phyloP scores from a whole-genome alignment of 92 coral and sea anemone species.

The Palythoa grandiflora region DNA sequence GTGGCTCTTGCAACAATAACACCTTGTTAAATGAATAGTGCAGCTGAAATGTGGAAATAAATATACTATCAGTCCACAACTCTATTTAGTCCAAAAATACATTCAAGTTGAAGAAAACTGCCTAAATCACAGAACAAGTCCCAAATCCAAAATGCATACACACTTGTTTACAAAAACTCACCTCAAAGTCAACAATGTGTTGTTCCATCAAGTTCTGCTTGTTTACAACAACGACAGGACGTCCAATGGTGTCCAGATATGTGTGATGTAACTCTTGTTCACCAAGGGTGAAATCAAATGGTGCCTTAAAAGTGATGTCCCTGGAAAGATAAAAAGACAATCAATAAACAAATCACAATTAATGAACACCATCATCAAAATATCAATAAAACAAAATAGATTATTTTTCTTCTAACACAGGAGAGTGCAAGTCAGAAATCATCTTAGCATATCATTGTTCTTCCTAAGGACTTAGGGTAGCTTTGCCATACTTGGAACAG shows the following conservation, averaged over 20 bases:
- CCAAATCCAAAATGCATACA: not conserved
- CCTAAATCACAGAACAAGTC: too few relatives aligned
- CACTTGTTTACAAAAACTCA: slow-evolving; percentile 7
- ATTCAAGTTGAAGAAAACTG: not conserved
- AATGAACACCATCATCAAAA: not conserved
- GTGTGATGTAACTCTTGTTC: slow-evolving; percentile 89
- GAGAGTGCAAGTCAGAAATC: too few relatives aligned
- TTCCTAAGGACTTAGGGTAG: too few relatives aligned
- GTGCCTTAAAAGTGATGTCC: slow-evolving; percentile 82
- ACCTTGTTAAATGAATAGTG: slow-evolving; percentile 94
- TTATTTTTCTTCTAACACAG: not conserved
- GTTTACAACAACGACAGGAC: slow-evolving; percentile 85
- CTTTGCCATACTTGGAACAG: too few relatives aligned
- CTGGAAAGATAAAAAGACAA: slow-evolving; percentile 51
- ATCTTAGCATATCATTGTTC: too few relatives aligned
- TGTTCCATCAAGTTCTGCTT: slow-evolving; percentile 90
- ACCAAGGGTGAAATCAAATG: slow-evolving; percentile 80
- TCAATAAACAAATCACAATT: not conserved
- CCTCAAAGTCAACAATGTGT: slow-evolving; percentile 98
- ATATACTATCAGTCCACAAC: not conserved
- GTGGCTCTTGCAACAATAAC: slow-evolving; percentile 93
- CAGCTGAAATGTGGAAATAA: slow-evolving; percentile 64
- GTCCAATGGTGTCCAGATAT: slow-evolving; percentile 94
- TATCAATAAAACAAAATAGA: not conserved
- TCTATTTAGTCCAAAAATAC: too few relatives aligned